Evolutionary conservation across 2,113 vertebrate species (phyloP).

Genomic region (Macrotis lagotis): DNA sequence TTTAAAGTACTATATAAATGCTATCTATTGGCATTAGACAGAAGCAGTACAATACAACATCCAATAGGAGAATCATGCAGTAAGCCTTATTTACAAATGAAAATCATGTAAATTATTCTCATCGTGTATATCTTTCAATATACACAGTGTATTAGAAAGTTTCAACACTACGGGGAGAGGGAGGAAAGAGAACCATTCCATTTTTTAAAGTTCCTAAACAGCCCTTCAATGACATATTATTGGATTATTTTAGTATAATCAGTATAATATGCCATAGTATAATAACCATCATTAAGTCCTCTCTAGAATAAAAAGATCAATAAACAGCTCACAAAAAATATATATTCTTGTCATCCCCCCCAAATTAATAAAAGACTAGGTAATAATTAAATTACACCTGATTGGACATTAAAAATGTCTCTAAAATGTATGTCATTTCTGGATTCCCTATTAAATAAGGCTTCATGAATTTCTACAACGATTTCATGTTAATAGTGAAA

Average conservation of each 20-base stretch:
- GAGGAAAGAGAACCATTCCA: conserved; percentile 6
- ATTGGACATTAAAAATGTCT: conserved; percentile 63
- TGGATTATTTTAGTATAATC: conserved; percentile 45
- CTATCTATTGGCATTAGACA: conserved; percentile 5
- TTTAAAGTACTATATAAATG: background rate
- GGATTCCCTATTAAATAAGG: conserved; percentile 62
- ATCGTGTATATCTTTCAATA: background rate
- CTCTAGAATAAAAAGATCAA: conserved; percentile 30
- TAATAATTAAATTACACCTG: conserved; percentile 49
- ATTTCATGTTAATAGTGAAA: conserved; percentile 68
- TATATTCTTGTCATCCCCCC: conserved; percentile 6
- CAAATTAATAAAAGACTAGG: conserved; percentile 38
- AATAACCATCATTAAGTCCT: conserved; percentile 47
- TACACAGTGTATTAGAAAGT: background rate
- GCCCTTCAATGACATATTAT: conserved; percentile 19
- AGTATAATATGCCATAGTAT: background rate
- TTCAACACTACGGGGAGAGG: background rate
- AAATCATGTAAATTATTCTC: background rate
- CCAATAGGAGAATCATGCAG: background rate
- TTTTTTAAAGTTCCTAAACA: conserved; percentile 27
- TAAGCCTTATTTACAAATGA: conserved; percentile 23
- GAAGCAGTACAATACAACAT: background rate
- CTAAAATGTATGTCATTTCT: conserved; percentile 63
- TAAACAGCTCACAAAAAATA: conserved; percentile 36
- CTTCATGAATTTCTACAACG: conserved; percentile 63